Evolutionary conservation across 2,888 invertebrate genomes (phyloP), one percentile per base, ranked within the genome.

Genomic region (Fragum whitleyi): DNA sequence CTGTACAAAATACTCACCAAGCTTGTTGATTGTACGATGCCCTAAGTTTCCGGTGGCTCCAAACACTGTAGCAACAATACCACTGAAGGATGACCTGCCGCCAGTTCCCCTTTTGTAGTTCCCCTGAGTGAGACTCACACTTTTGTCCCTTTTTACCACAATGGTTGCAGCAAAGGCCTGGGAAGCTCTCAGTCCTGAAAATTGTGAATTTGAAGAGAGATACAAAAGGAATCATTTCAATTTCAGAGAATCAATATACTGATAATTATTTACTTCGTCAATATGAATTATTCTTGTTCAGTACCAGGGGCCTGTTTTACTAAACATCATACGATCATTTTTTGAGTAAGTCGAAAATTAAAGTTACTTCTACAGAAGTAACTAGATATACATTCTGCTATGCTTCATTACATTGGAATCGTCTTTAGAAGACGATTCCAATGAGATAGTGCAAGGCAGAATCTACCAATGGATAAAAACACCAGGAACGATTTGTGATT

Each of bases 31-130:
- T 21, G 99, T 96, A 95, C 97, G 96, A 86, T 96, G 95, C 0
- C 99, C 99, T 0, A 99, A 94, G 92, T 97, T 98, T 1, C 99
- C 99, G 47, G 96, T 96, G 75, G 96, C 96, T 71, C 99, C 99
- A 94, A 99, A 99, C 0, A 99, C 97, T n/a, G 99, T 99, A n/a
- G 97, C 98, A 1, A 99, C 98, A 74, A 97, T 95, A 0, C 99
- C 99, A 94, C 97, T 99, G 94, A 99, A 99, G 92, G 98, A 99
- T 88, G 97, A 97, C 47, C 99, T 96, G 23, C 99, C 99, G 28
- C 95, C 95, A 51, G 93, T 92, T 11, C 95, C 95, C 47, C 93
- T 79, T 72, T 90, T 92, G 83, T 91, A 89, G 32, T 91, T 86
- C 5, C 90, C 78, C 21, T 90, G 42, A 39, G 78, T 79, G 16